Evolutionary conservation across 1,140 invertebrate genomes (phyloP).

Genomic region (Hormaphis cornu): DNA sequence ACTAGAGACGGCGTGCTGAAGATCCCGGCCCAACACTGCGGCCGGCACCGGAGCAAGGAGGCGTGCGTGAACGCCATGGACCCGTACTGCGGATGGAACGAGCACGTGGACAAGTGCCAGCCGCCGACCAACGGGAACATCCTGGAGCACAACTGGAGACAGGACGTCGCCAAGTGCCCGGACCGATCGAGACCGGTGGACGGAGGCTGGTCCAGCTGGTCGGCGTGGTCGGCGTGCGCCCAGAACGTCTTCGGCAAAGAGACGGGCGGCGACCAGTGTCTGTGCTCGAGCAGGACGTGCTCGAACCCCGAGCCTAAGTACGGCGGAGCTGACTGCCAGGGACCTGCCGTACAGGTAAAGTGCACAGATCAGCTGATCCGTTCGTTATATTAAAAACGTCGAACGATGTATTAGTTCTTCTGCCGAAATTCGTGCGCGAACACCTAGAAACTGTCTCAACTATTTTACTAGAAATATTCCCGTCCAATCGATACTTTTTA

Average conservation of each 20-base stretch:
- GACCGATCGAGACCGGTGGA: conserved; percentile 49
- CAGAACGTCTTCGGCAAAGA: conserved; percentile 40
- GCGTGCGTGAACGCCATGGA: conserved; percentile 77
- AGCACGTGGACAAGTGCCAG: conserved; percentile 58
- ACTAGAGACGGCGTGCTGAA: conserved; percentile 59
- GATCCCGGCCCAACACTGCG: conserved; percentile 67
- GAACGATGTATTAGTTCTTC: background rate
- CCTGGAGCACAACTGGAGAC: conserved; percentile 57
- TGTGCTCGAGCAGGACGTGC: conserved; percentile 67
- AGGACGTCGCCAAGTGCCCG: conserved; percentile 51
- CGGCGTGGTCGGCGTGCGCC: conserved; percentile 55
- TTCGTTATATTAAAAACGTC: no score
- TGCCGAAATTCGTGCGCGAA: no score
- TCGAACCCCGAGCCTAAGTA: conserved; percentile 71
- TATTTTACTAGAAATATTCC: no score
- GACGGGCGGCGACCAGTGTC: conserved; percentile 54
- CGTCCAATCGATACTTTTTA: no score
- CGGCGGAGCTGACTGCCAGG: conserved; percentile 58
- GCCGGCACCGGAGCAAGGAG: conserved; percentile 55
- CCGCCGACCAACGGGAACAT: conserved; percentile 54
- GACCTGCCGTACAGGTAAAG: conserved; percentile 48
- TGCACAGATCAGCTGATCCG: conserved; percentile 19
- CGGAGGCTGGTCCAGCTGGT: conserved; percentile 65
- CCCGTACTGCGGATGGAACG: conserved; percentile 91
- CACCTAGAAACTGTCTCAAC: no score